phyloP scores from a whole-genome alignment of 2,888 invertebrate genomes.

The Cosmia pyralina region DNA sequence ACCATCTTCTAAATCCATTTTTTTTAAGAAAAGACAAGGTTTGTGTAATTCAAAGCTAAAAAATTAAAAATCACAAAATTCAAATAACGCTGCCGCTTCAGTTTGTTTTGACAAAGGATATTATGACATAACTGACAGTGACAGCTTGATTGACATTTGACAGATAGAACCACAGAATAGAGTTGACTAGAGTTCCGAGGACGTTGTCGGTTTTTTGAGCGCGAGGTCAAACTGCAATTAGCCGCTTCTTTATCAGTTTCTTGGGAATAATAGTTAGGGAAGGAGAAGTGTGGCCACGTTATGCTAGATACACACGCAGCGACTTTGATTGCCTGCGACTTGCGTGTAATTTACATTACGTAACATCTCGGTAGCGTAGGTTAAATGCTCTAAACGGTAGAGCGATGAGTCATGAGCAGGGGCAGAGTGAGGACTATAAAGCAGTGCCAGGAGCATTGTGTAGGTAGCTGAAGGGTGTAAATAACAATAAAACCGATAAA shows the following conservation, averaged over 20 bases:
- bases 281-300: background rate
- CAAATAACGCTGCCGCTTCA: conserved; percentile 15
- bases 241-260: too few species aligned
- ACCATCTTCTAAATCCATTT: conserved; percentile 86
- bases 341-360: background rate
- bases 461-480: background rate
- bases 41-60: background rate
- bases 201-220: too few species aligned
- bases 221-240: background rate
- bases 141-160: background rate
- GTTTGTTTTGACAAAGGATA: conserved; percentile 30
- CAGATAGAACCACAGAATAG: background rate
- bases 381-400: too few species aligned
- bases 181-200: too few species aligned
- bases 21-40: background rate
- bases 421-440: background rate
- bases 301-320: background rate
- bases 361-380: too few species aligned
- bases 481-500: too few species aligned
- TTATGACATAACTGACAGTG: background rate
- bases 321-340: background rate
- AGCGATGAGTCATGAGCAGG: background rate
- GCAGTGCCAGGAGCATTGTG: background rate
- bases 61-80: background rate
- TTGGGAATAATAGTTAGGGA: background rate